phyloP scores from a whole-genome alignment of 2,797 vertebrate species.

The Phoeniculus purpureus region DNA sequence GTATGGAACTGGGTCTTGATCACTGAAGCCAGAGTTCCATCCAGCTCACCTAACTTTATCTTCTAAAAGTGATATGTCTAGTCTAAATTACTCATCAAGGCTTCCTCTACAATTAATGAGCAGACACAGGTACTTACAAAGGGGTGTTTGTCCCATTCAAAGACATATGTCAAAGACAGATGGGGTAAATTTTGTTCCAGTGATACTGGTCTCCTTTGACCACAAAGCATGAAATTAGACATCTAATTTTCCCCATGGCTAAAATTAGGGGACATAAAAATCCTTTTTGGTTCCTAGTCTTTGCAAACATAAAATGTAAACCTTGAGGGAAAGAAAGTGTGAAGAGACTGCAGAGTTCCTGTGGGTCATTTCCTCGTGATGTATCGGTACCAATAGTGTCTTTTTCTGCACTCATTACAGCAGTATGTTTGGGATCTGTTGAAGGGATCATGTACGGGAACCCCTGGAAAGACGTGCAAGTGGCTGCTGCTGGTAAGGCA shows the following conservation, averaged over 20 bases:
- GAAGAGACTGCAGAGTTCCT: neutral
- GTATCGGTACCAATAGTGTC: neutral
- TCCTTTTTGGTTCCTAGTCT: neutral
- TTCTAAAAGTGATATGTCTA: neutral
- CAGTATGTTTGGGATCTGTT: neutral
- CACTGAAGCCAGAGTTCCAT: neutral
- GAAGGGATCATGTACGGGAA: neutral
- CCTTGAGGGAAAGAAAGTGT: neutral
- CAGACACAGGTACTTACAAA: slow-evolving; percentile 24
- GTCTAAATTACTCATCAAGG: neutral
- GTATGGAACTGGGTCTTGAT: neutral
- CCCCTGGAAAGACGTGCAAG: neutral
- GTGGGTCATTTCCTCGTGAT: neutral
- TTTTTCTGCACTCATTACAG: neutral
- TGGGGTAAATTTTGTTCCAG: slow-evolving; percentile 10
- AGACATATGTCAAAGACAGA: slow-evolving; percentile 21
- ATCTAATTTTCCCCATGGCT: slow-evolving; percentile 42
- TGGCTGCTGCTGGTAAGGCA: neutral
- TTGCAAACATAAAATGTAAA: slow-evolving; percentile 28
- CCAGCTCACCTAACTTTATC: neutral
- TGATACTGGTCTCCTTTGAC: slow-evolving; percentile 46
- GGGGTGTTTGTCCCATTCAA: slow-evolving; percentile 17
- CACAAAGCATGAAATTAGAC: slow-evolving; percentile 58
- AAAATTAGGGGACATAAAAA: slow-evolving; percentile 33
- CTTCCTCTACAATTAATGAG: neutral